Evolutionary conservation across 2,113 vertebrate species (phyloP).

Genomic region (Nestor notabilis): DNA sequence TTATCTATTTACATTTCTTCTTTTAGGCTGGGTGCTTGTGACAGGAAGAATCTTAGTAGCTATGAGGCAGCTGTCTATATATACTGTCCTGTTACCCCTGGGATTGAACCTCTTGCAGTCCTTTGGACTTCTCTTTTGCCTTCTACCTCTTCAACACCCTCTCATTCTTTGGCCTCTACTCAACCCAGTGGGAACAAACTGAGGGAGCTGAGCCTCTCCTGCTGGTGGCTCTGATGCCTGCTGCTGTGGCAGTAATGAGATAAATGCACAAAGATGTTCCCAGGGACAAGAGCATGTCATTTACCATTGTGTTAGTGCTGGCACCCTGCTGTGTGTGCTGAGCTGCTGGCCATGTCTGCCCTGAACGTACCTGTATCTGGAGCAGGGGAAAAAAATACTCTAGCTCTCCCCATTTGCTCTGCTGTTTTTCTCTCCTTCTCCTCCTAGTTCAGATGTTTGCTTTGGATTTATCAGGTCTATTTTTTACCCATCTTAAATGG

Average conservation of each 20-base stretch:
- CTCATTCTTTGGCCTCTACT: background rate
- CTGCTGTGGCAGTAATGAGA: background rate
- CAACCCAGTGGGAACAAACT: background rate
- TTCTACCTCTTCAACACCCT: background rate
- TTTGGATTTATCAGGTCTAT: background rate
- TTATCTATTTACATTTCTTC: background rate
- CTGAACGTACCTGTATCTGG: background rate
- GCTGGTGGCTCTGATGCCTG: background rate
- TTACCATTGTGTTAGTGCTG: too few species aligned
- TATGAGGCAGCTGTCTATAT: background rate
- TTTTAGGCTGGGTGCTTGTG: background rate
- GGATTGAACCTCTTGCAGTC: background rate
- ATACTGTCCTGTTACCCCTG: background rate
- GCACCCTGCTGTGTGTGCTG: fast-evolving
- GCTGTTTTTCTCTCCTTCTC: background rate
- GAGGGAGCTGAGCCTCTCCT: background rate
- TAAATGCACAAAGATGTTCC: background rate
- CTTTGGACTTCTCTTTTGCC: background rate
- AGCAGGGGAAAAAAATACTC: fast-evolving
- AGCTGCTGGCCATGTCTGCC: background rate
- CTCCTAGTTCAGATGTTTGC: background rate
- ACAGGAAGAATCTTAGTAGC: background rate
- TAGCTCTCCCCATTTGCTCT: background rate
- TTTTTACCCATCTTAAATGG: background rate
- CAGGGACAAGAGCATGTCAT: background rate